These are phyloP conservation scores for Syngnathus typhle DNA, from an alignment of 2,113 vertebrate genomes.

Conservation along the genomic window DNA sequence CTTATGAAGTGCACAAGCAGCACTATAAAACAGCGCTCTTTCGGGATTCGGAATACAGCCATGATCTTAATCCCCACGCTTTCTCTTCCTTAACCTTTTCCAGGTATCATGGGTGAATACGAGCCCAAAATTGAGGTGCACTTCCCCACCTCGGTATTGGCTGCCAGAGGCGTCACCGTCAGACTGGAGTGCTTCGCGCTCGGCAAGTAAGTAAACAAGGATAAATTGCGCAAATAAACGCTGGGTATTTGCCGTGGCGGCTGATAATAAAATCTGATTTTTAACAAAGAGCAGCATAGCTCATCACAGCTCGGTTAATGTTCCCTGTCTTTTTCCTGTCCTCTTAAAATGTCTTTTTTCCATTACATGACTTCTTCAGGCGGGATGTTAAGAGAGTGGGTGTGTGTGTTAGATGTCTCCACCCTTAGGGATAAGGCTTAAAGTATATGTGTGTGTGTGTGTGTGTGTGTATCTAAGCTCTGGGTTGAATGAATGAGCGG, in stretches of 20 bases:
- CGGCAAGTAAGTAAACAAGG: constrained; percentile 87
- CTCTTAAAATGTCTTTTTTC: constrained; percentile 53
- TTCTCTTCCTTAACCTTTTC: constrained; percentile 37
- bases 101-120: constrained; percentile 97
- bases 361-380: constrained; percentile 60
- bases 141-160: constrained; percentile 83
- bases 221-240: constrained; percentile 27
- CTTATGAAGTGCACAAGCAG: not conserved
- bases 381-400: constrained; percentile 61
- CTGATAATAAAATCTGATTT: constrained; percentile 20
- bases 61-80: not conserved
- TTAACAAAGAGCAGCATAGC: constrained; percentile 13
- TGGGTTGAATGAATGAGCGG: constrained; percentile 48
- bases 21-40: not conserved
- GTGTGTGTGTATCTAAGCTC: constrained; percentile 51
- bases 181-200: constrained; percentile 94
- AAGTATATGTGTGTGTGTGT: constrained; percentile 50
- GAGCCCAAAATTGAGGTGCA: constrained; percentile 98
- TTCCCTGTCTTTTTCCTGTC: constrained; percentile 25
- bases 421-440: constrained; percentile 57
- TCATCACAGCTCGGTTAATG: constrained; percentile 26
- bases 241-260: constrained; percentile 27
- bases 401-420: constrained; percentile 42
- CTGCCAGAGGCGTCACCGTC: constrained; percentile 86
- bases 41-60: not conserved